Evolutionary conservation across 2,113 vertebrate species (phyloP).

Genomic region (Dolichotis patagonum): DNA sequence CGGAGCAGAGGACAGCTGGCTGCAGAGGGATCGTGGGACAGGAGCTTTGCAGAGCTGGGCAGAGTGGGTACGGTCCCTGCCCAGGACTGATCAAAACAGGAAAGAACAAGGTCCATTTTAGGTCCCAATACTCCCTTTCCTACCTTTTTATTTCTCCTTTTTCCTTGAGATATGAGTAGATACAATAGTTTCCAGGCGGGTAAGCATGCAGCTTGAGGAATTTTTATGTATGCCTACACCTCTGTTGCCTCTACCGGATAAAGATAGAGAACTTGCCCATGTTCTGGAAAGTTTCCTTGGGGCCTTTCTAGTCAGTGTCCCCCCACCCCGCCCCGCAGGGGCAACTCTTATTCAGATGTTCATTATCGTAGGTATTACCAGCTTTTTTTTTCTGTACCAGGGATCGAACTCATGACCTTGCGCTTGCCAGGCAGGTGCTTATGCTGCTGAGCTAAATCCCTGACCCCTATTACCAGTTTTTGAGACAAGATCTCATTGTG

Average conservation of each 20-base stretch:
- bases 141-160: background rate
- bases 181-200: too few relatives aligned
- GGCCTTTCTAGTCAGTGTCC: background rate
- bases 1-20: background rate
- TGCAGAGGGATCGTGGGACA: background rate
- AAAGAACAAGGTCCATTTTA: background rate
- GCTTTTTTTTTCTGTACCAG: too few relatives aligned
- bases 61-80: background rate
- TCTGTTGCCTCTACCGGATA: background rate
- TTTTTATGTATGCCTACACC: background rate
- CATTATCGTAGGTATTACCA: background rate
- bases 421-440: too few relatives aligned
- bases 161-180: background rate
- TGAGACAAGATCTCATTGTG: background rate
- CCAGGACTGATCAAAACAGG: background rate
- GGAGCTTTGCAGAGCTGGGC: background rate
- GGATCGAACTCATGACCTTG: too few relatives aligned
- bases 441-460: too few relatives aligned
- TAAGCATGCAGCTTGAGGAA: background rate
- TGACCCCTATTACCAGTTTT: background rate
- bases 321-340: background rate
- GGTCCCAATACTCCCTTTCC: background rate
- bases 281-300: conserved; percentile 29
- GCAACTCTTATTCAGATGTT: background rate
- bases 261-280: background rate